phyloP scores from a whole-genome alignment of 2,113 vertebrate species.

The Rhinopithecus roxellana region DNA sequence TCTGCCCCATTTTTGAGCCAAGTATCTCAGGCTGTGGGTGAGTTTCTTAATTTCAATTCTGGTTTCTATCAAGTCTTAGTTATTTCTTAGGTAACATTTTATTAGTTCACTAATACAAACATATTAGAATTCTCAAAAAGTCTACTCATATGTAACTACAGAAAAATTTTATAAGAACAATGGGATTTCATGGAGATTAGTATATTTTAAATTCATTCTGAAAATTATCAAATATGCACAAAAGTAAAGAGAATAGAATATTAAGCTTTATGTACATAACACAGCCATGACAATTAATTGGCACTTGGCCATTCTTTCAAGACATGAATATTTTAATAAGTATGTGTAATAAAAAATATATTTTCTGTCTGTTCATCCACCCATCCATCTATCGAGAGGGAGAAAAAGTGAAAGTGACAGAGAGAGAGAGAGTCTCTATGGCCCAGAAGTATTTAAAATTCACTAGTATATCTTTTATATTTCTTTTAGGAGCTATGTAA shows the following conservation, averaged over 20 bases:
- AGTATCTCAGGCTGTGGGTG: background rate
- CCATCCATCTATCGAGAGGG: too few relatives aligned
- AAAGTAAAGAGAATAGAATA: background rate
- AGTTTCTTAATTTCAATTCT: conserved; percentile 18
- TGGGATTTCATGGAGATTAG: background rate
- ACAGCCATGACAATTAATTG: background rate
- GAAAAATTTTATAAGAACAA: background rate
- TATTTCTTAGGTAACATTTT: conserved; percentile 4
- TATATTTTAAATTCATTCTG: background rate
- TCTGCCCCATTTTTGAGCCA: background rate
- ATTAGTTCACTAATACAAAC: background rate
- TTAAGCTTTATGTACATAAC: background rate
- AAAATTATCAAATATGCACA: background rate
- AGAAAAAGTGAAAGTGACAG: background rate
- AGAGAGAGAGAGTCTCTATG: background rate
- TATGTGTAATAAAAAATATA: background rate
- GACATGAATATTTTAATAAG: background rate
- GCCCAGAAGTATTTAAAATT: background rate
- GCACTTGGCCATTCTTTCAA: background rate
- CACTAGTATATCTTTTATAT: background rate
- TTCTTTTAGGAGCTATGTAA: background rate
- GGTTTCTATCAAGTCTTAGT: background rate
- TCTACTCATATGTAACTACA: background rate
- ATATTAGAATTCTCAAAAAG: background rate
- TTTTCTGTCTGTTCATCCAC: background rate